Evolutionary conservation across 2,113 vertebrate genomes (phyloP).

Genomic region (Chinchilla lanigera): DNA sequence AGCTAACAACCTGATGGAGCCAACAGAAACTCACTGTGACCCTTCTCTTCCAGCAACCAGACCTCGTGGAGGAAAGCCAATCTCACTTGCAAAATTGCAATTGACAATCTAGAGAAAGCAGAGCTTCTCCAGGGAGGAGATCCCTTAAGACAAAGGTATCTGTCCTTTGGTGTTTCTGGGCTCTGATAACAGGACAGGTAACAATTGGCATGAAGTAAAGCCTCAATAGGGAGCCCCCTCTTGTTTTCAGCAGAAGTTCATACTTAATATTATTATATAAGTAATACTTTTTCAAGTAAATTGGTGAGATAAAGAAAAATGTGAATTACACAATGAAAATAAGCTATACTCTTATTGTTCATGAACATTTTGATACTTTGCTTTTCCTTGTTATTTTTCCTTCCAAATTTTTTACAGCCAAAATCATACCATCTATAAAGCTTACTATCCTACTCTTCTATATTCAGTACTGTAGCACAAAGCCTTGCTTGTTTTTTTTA

Average conservation of each 20-base stretch:
- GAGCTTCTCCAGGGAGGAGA: slow-evolving; percentile 91
- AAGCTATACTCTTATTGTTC: not conserved
- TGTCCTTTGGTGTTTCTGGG: not conserved
- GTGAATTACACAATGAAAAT: not conserved
- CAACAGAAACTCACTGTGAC: not conserved
- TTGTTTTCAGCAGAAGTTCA: slow-evolving; percentile 3
- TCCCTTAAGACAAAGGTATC: slow-evolving; percentile 92
- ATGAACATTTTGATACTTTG: not conserved
- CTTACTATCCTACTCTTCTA: not conserved
- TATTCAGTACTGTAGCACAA: not conserved
- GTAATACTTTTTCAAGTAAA: not conserved
- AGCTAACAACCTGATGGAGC: not conserved
- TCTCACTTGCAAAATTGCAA: slow-evolving; percentile 95
- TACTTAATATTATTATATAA: not conserved
- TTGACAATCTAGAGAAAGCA: slow-evolving; percentile 96
- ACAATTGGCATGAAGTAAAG: not conserved
- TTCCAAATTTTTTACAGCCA: slow-evolving; percentile 1
- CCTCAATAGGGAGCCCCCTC: not conserved
- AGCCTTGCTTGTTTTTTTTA: not conserved
- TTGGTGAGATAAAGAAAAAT: slow-evolving; percentile 10
- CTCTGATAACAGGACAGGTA: not conserved
- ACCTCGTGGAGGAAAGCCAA: slow-evolving; percentile 98
- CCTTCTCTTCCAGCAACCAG: slow-evolving; percentile 93
- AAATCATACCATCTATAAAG: not conserved
- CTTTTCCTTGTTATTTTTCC: not conserved